Evolutionary conservation across 2,113 vertebrate species (phyloP).

Genomic region (Entomyzon cyanotis): DNA sequence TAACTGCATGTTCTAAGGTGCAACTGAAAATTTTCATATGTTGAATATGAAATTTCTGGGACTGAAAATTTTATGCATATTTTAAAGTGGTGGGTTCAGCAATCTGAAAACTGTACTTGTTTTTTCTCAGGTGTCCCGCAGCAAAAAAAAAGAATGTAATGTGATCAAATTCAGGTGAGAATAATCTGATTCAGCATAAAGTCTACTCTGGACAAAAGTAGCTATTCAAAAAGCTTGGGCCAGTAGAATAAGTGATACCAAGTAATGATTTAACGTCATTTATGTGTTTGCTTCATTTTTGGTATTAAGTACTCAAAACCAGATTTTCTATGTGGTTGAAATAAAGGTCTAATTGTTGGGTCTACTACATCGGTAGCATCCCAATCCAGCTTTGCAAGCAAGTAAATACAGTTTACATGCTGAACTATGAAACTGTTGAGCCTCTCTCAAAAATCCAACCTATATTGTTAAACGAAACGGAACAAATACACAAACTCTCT

Average conservation of each 20-base stretch:
- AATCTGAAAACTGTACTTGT: not conserved
- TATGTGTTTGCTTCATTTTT: not conserved
- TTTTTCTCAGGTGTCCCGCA: not conserved
- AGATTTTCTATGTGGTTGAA: not conserved
- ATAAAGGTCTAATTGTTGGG: not conserved
- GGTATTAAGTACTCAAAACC: not conserved
- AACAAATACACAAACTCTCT: not conserved
- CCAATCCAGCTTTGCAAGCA: not conserved
- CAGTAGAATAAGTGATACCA: not conserved
- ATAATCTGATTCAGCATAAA: not conserved
- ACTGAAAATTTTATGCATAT: not conserved
- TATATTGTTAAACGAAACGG: not conserved
- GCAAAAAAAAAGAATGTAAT: not conserved
- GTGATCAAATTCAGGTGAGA: not conserved
- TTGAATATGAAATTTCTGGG: not conserved
- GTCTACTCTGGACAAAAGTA: not conserved
- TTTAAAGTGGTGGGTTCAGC: not conserved
- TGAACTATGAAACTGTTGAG: not conserved
- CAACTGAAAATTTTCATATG: not conserved
- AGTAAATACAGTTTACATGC: not conserved
- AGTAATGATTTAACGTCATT: not conserved
- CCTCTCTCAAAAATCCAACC: not conserved
- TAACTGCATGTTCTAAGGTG: not conserved
- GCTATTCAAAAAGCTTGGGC: not conserved
- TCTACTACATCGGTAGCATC: not conserved